Evolutionary conservation across 2,888 invertebrate species (phyloP), one percentile per base, ranked within the genome.

Genomic region (Chymomyza procnemis): DNA sequence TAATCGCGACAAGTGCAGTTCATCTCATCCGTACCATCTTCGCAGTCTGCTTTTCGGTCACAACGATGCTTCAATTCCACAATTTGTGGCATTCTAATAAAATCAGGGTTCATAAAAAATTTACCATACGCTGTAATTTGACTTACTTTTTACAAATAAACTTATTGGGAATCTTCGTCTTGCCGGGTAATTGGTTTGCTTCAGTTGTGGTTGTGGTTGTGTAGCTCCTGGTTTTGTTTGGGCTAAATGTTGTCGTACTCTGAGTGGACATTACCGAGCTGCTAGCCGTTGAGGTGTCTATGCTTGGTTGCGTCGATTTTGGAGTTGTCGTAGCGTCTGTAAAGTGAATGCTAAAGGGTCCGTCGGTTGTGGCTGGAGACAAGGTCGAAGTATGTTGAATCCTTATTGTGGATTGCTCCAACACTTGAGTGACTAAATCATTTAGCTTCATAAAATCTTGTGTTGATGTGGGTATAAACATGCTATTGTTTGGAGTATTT

Each of bases 1-100:
- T 93, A 94, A 84, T 96, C 95, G n/a, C 91, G 92, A 86, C 96
- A 96, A 0, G 92, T 92, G 87, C 97, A 97, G 68, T 93, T 91
- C 4, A 92, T 88, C 90, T 97, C 97, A 89, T 97, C 97, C 0
- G 94, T 94, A 4, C 94, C 95, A 91, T 97, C 97, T 90, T 96
- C 95, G 88, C 97, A 97, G 85, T 97, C 95, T 18, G 93, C 90
- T 67, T 92, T 91, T 54, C 92, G 93, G 85, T 97, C 93, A 88
- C 97, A 97, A 30, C 93, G 93, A 75, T 93, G 92, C 2, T 88
- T 76, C 22, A 92, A 89, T 0, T 94, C 91, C 66, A 96, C 93
- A 8, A 91, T 91, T 91, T 96, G 96, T 0, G 92, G 87, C 77
- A 96, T 93, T 69, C 95, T 96, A 80, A 54, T 91, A 91, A 75